A percentile compares a stretch with the other conserved stretches of the same genome.
Evolutionary conservation across 2,113 vertebrate species (phyloP).

Genomic region (Phocoena sinus): DNA sequence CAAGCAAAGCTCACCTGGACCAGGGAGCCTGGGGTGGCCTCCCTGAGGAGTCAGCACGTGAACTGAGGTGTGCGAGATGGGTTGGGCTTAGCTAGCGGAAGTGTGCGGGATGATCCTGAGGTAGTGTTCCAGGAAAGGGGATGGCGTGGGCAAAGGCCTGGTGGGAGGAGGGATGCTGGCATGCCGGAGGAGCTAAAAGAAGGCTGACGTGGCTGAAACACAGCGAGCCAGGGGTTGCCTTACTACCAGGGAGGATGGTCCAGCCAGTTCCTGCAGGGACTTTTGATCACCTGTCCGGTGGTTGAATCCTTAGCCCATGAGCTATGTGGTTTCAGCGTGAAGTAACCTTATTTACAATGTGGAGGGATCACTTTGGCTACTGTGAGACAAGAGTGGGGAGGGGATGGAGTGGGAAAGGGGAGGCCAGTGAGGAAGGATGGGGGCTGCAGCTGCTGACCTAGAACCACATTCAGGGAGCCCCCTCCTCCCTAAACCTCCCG

Average conservation of each 20-base stretch:
- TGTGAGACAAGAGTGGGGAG: neutral
- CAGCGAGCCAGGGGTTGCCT: neutral
- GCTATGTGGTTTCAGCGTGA: neutral
- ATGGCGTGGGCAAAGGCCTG: neutral
- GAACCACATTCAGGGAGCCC: neutral
- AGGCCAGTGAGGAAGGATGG: neutral
- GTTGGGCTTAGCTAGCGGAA: neutral
- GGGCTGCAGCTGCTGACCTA: neutral
- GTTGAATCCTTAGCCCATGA: neutral
- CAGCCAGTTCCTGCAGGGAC: neutral
- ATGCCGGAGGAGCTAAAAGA: neutral
- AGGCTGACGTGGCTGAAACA: neutral
- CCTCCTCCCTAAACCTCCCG: neutral
- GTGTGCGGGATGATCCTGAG: neutral
- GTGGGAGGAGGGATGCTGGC: neutral
- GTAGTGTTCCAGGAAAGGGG: neutral
- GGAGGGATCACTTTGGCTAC: neutral
- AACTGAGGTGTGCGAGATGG: neutral
- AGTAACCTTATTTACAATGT: neutral
- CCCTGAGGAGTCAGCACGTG: neutral
- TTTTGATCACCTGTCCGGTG: neutral
- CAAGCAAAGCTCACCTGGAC: neutral
- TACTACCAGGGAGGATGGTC: neutral
- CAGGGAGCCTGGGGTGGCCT: rapidly evolving
- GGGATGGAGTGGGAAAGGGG: rapidly evolving